phyloP scores from a whole-genome alignment of 1,140 invertebrate species.

The Physella acuta region DNA sequence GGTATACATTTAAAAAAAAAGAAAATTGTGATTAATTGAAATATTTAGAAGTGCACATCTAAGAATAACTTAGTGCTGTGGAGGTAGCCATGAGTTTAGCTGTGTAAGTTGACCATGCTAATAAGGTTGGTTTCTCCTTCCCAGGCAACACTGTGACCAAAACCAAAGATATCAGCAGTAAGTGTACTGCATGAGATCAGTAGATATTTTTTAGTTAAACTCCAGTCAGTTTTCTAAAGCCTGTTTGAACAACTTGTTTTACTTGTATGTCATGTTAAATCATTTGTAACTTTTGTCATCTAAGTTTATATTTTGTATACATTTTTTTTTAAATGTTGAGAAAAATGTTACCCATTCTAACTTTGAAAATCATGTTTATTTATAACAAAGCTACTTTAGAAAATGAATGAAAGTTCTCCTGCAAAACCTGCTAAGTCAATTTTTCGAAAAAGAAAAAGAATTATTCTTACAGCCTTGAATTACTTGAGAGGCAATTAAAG shows the following conservation, averaged over 20 bases:
- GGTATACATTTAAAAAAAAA: not conserved
- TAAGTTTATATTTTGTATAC: not conserved
- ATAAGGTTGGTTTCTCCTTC: not conserved
- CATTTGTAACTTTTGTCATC: not conserved
- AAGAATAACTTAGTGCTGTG: not conserved
- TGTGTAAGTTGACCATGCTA: not conserved
- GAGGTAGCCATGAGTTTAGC: not conserved
- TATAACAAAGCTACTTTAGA: no score
- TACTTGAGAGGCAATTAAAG: no score
- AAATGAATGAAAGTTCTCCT: no score
- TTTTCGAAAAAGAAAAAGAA: no score
- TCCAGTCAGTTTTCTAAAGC: not conserved
- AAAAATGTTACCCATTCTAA: not conserved
- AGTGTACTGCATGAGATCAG: not conserved
- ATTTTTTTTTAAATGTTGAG: not conserved
- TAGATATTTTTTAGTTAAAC: not conserved
- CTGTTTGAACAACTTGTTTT: not conserved
- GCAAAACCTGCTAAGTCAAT: no score
- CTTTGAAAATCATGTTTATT: not conserved
- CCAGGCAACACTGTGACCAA: constrained; percentile 20
- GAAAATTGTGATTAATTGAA: not conserved
- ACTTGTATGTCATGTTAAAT: not conserved
- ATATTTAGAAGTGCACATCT: not conserved
- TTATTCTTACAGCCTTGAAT: no score
- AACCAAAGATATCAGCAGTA: constrained; percentile 19